phyloP scores from a whole-genome alignment of 2,113 vertebrate genomes.

The Ploceus nigricollis region DNA sequence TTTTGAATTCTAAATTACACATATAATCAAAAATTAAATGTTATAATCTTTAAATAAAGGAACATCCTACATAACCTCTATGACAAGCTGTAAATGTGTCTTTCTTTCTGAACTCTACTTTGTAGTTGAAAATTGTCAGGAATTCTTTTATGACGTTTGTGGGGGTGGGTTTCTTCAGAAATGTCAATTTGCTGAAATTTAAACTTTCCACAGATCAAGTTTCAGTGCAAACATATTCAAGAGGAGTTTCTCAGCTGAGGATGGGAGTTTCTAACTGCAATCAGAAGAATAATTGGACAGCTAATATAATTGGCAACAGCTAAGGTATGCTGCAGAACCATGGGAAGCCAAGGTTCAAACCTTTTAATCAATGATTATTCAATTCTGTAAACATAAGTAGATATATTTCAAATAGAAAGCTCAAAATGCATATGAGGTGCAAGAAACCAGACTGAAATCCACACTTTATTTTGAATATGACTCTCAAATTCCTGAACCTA shows the following conservation, averaged over 20 bases:
- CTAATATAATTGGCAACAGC: neutral
- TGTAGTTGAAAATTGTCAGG: neutral
- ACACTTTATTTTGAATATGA: neutral
- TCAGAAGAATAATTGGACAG: neutral
- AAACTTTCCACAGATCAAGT: neutral
- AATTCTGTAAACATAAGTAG: neutral
- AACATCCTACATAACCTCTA: neutral
- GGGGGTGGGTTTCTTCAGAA: neutral
- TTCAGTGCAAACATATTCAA: neutral
- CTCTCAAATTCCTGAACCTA: neutral
- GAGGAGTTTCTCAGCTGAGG: neutral
- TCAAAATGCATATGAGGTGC: neutral
- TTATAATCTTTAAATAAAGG: neutral
- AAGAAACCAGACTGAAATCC: neutral
- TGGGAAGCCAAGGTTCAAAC: neutral
- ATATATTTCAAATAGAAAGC: neutral
- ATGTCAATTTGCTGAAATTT: neutral
- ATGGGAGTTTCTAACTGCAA: neutral
- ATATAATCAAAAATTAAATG: neutral
- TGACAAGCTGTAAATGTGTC: neutral
- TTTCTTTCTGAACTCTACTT: neutral
- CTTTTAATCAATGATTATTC: neutral
- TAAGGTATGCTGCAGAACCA: neutral
- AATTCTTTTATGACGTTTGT: neutral
- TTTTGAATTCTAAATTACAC: slow-evolving; percentile 24